These are phyloP conservation scores for Rhynchophorus ferrugineus DNA, from an alignment of 1,140 invertebrate species.

Conservation along the genomic window DNA sequence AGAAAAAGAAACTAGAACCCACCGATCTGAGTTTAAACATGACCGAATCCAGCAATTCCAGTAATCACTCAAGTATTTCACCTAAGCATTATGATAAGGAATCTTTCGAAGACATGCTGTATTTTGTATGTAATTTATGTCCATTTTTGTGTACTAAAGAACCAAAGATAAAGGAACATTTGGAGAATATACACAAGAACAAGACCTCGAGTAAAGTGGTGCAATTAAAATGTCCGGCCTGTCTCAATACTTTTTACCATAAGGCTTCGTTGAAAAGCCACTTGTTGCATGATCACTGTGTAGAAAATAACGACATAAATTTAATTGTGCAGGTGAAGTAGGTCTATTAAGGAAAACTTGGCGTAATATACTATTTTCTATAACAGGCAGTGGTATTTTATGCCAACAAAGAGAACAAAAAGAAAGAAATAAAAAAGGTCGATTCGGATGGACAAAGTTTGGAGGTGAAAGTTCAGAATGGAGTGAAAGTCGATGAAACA, in stretches of 20 bases:
- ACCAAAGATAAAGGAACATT: conserved; percentile 33
- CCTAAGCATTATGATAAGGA: conserved; percentile 23
- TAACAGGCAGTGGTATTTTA: conserved; percentile 31
- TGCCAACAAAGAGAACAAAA: conserved; percentile 30
- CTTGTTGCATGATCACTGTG: conserved; percentile 43
- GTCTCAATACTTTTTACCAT: conserved; percentile 44
- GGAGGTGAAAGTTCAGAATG: background rate
- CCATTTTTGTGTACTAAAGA: conserved; percentile 37
- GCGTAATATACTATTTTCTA: background rate
- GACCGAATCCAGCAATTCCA: conserved; percentile 11
- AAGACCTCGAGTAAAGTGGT: conserved; percentile 28
- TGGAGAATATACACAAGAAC: conserved; percentile 34
- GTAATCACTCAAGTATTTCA: conserved; percentile 4
- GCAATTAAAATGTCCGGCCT: conserved; percentile 40
- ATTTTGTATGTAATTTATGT: conserved; percentile 37
- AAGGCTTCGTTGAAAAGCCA: conserved; percentile 42
- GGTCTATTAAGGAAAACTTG: background rate
- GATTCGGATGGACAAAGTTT: background rate
- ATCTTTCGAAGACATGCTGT: conserved; percentile 31
- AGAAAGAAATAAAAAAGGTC: conserved; percentile 1
- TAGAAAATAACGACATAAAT: conserved; percentile 37
- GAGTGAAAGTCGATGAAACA: background rate
- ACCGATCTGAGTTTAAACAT: conserved; percentile 15
- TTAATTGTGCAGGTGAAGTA: conserved; percentile 16
- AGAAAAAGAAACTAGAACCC: conserved; percentile 8